These are phyloP conservation scores for Nipponia nippon DNA, from an alignment of 2,113 vertebrate species.

Conservation along the genomic window DNA sequence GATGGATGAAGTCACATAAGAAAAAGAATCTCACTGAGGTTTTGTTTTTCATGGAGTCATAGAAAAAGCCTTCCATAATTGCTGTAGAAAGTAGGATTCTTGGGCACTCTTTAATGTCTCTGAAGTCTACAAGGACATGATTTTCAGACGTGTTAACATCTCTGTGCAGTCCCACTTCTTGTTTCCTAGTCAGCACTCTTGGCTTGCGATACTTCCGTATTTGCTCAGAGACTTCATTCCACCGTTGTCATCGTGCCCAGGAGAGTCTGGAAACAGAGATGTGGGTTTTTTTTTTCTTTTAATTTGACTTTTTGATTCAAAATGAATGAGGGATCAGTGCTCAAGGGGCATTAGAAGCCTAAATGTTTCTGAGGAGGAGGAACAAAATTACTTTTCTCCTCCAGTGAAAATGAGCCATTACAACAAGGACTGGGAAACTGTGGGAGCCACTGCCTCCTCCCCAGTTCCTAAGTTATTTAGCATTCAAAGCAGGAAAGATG, in stretches of 20 bases:
- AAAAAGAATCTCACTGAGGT: background rate
- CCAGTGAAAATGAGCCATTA: background rate
- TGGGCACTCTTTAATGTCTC: background rate
- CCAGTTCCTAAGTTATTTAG: background rate
- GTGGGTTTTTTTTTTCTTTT: background rate
- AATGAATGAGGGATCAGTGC: background rate
- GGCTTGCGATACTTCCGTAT: background rate
- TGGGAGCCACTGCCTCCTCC: background rate
- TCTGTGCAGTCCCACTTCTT: background rate
- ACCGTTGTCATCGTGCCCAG: background rate
- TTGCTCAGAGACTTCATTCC: background rate
- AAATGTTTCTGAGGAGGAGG: background rate
- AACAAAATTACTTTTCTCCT: background rate
- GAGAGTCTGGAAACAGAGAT: background rate
- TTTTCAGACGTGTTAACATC: background rate
- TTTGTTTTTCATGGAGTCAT: background rate
- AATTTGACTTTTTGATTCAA: background rate
- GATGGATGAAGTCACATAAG: background rate
- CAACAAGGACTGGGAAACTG: background rate
- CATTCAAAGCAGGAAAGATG: background rate
- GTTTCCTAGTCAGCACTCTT: background rate
- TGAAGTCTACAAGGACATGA: background rate
- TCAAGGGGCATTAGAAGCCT: background rate
- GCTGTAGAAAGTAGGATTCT: background rate
- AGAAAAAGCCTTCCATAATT: background rate